These are phyloP conservation scores for Acanthopagrus latus DNA, from an alignment of 2,797 vertebrate species.

Conservation along the genomic window DNA sequence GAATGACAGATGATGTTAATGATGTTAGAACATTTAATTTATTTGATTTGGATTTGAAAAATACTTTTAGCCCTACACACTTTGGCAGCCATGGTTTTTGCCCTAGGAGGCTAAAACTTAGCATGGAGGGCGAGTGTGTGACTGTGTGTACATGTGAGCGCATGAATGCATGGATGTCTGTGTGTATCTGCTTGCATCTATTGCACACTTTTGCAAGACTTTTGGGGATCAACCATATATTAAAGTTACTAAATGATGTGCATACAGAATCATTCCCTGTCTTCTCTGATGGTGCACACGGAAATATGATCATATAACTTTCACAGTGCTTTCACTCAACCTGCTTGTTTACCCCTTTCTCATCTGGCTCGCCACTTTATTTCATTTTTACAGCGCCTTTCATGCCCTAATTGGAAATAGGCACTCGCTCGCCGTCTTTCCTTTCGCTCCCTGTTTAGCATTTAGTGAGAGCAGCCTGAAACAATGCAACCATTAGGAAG, in stretches of 20 bases:
- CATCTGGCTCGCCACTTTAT: slow-evolving; percentile 45
- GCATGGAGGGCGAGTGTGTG: no score
- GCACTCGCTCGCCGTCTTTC: slow-evolving; percentile 29
- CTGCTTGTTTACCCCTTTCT: slow-evolving; percentile 44
- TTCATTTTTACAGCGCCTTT: slow-evolving; percentile 62
- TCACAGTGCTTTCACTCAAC: slow-evolving; percentile 5
- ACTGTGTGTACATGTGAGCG: no score
- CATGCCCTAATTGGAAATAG: slow-evolving; percentile 68
- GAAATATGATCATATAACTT: not conserved
- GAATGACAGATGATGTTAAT: not conserved
- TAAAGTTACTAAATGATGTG: not conserved
- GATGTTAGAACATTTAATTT: not conserved
- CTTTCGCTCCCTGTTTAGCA: slow-evolving; percentile 64
- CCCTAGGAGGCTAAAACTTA: no score
- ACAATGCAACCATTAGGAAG: slow-evolving; percentile 85
- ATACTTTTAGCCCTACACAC: not conserved
- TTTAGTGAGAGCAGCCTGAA: slow-evolving; percentile 76
- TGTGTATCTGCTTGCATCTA: no score
- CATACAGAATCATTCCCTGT: not conserved
- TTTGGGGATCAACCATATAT: not conserved
- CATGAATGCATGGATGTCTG: no score
- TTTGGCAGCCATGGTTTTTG: no score
- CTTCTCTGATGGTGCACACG: not conserved
- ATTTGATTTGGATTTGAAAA: not conserved
- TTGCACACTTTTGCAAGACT: not conserved